Evolutionary conservation across 2,797 vertebrate species (phyloP).

Genomic region (Hippopotamyrus pictus): DNA sequence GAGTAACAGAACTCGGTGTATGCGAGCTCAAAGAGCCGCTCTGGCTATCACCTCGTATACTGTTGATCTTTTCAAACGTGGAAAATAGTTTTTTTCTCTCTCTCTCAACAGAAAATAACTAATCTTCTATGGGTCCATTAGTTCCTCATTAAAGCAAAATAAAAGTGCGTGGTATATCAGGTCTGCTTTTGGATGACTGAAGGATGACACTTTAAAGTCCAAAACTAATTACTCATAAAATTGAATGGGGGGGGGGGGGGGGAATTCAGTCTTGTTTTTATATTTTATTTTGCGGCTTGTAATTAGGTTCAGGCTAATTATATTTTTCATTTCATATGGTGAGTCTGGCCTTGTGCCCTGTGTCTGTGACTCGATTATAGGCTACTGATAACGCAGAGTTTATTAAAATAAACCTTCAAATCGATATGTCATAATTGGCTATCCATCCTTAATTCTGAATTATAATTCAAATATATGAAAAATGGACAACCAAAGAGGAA

Average conservation of each 20-base stretch:
- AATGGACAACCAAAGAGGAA: background rate
- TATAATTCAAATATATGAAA: slow-evolving; percentile 56
- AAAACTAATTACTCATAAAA: slow-evolving; percentile 99
- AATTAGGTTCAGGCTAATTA: slow-evolving; percentile 99
- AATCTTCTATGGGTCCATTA: slow-evolving; percentile 99
- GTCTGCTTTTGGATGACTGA: slow-evolving; percentile 99
- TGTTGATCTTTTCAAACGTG: slow-evolving; percentile 99
- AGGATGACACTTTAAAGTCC: slow-evolving; percentile 99
- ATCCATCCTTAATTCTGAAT: slow-evolving; percentile 77
- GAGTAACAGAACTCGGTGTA: slow-evolving; percentile 95
- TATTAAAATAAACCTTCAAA: slow-evolving; percentile 94
- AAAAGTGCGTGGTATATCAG: slow-evolving; percentile 99
- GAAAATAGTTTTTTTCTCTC: slow-evolving; percentile 96
- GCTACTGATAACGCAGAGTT: slow-evolving; percentile 92
- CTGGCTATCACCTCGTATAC: slow-evolving; percentile 99
- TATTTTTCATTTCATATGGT: slow-evolving; percentile 98
- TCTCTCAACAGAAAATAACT: slow-evolving; percentile 80
- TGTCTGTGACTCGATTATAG: slow-evolving; percentile 84
- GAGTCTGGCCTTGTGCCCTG: slow-evolving; percentile 84
- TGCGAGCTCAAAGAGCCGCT: slow-evolving; percentile 85
- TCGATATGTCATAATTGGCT: slow-evolving; percentile 89
- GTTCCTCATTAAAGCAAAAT: slow-evolving; percentile 99
- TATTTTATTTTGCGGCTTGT: slow-evolving; percentile 99
- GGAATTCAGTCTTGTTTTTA: slow-evolving; percentile 98
- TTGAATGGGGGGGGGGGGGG: slow-evolving; percentile 96